These are phyloP conservation scores for Stichodactyla mertensii DNA, from an alignment of 64 coral and sea anemone species.

Conservation along the genomic window DNA sequence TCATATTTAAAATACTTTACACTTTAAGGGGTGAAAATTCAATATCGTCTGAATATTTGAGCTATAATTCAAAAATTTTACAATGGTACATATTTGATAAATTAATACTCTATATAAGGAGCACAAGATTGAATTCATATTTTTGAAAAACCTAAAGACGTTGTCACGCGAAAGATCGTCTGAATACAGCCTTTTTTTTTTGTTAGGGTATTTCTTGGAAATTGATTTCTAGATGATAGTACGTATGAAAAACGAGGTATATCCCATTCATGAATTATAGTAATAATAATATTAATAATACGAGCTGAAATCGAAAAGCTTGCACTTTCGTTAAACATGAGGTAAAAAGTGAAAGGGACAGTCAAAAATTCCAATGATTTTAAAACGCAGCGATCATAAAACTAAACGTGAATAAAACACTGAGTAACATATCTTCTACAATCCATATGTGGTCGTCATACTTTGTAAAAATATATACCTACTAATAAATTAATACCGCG, in stretches of 20 bases:
- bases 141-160: conserved; percentile 18
- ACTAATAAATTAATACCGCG: conserved; percentile 66
- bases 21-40: conserved; percentile 98
- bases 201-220: conserved; percentile 10
- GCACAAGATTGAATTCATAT: conserved; percentile 70
- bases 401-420: conserved; percentile 45
- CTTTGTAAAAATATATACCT: conserved; percentile 51
- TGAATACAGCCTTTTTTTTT: conserved; percentile 13
- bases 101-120: conserved; percentile 89
- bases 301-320: conserved; percentile 29
- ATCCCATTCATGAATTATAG: conserved; percentile 27
- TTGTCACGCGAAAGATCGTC: conserved; percentile 17
- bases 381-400: conserved; percentile 5
- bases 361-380: conserved; percentile 8
- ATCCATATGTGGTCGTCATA: conserved; percentile 48
- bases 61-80: conserved; percentile 99
- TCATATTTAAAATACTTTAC: conserved; percentile 99
- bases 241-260: conserved; percentile 28
- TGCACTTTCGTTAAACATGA: conserved; percentile 13
- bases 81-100: conserved; percentile 99
- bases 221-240: conserved; percentile 10
- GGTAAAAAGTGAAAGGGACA: conserved; percentile 29
- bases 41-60: conserved; percentile 70
- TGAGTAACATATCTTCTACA: conserved; percentile 28
- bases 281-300: conserved; percentile 16